Conservation (phyloP, 64 coral and sea anemone genomes). For the Pocillopora verrucosa region DNA sequence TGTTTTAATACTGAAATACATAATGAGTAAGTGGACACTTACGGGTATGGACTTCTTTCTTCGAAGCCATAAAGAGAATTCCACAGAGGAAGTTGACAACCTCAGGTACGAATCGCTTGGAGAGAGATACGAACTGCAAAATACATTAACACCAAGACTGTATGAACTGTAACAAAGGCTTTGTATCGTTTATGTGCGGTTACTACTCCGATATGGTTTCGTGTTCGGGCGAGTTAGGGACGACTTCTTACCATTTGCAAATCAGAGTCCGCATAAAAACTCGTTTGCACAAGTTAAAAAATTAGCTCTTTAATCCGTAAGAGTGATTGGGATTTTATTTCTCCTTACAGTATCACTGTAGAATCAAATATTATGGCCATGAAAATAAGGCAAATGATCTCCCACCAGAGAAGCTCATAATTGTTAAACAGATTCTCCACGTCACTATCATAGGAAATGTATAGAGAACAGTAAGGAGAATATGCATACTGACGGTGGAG, state of each 20-base stretch:
- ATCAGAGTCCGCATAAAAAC: too few species aligned
- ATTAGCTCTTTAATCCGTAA: neutral
- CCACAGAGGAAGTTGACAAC: conserved; percentile 85
- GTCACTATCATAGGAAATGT: neutral
- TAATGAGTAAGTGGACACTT: conserved; percentile 15
- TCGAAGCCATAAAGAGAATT: conserved; percentile 78
- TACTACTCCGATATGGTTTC: too few species aligned
- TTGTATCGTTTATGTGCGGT: too few species aligned
- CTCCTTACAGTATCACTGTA: too few species aligned
- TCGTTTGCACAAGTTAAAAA: too few species aligned
- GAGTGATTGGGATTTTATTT: neutral
- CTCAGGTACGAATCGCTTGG: conserved; percentile 92
- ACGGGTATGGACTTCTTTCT: conserved; percentile 58
- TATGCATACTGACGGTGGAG: neutral
- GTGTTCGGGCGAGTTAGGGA: too few species aligned
- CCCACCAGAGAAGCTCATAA: too few species aligned
- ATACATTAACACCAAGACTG: neutral
- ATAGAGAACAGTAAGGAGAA: neutral
- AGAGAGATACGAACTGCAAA: conserved; percentile 77
- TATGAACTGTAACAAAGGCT: neutral
- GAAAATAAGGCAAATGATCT: too few species aligned
- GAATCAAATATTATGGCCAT: too few species aligned
- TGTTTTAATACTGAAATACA: neutral
- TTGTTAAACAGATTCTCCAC: too few species aligned
- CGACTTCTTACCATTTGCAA: too few species aligned